Percentiles rank a stretch among this genome's conserved stretches.
These are phyloP conservation scores for Drosophila parthenogenetica DNA, from an alignment of 2,888 invertebrate genomes.

Conservation along the genomic window DNA sequence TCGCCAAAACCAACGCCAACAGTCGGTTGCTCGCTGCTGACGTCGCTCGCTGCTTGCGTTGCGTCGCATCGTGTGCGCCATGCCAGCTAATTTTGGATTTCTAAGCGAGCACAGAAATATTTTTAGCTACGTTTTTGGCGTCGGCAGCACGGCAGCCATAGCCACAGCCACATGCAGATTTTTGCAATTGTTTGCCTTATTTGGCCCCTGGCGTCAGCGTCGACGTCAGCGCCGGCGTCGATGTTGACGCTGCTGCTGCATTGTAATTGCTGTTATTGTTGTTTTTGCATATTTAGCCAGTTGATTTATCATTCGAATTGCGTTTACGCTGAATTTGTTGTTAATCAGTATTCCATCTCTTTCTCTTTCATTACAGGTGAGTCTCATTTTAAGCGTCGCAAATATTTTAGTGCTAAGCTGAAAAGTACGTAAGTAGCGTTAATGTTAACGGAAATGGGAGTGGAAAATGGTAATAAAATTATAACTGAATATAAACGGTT, in stretches of 20 bases:
- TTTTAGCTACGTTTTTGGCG: conserved; percentile 65
- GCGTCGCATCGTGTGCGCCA: conserved; percentile 59
- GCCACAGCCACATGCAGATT: conserved; percentile 75
- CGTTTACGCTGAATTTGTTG: conserved; percentile 67
- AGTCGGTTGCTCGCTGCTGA: conserved; percentile 31
- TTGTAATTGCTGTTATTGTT: conserved; percentile 34
- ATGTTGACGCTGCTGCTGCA: conserved; percentile 21
- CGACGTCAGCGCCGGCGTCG: conserved; percentile 22
- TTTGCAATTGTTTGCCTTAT: conserved; percentile 81
- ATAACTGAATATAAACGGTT: not conserved
- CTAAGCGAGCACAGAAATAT: conserved; percentile 74
- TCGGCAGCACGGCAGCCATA: conserved; percentile 46
- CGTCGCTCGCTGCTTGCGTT: not conserved
- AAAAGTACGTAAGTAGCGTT: conserved; percentile 49
- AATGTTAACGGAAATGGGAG: conserved; percentile 26
- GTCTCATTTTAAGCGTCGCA: conserved; percentile 34
- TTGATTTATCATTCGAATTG: conserved; percentile 74
- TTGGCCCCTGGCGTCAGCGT: conserved; percentile 55
- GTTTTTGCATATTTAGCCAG: conserved; percentile 70
- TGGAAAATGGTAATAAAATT: not conserved
- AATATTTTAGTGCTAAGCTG: conserved; percentile 28
- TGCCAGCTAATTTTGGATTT: conserved; percentile 75
- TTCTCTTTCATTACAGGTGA: conserved; percentile 65
- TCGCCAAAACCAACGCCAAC: conserved; percentile 32
- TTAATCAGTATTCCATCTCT: conserved; percentile 59